Evolutionary conservation across 2,888 invertebrate species (phyloP), one percentile per base, ranked within the genome.

Genomic region (Hofmannophila pseudospretella): DNA sequence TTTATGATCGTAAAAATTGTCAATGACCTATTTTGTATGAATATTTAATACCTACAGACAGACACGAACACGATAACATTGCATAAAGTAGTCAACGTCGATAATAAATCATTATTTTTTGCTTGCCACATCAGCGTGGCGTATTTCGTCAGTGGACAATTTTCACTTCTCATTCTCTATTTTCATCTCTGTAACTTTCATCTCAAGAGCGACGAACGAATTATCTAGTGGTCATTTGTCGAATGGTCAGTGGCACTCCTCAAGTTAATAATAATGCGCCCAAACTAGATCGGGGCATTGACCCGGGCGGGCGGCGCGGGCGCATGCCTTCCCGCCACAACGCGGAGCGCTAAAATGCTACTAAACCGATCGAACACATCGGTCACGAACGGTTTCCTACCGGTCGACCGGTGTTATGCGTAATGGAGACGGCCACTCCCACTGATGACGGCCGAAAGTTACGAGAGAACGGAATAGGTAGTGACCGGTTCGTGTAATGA

Each of bases 251-350:
- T 65, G 58, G 68, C 67, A 69, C 61, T 69, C 57, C 55, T 67
- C 58, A 69, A 73, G 79, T 76, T 85, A 82, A 85, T 84, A 84
- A 81, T 84, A 84, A 80, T 77, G 71, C 74, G 76, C 85, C 85
- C 84, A 84, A 85, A 86, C 84, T 85, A 86, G 85, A 86, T 62
- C 84, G 79, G 84, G 84, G 58, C 82, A 62, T 77, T 79, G 85
- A 85, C 82, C 84, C 75, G 63, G 56, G 54, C 63, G 64, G 59
- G 57, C 67, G 64, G 69, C 68, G 71, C 71, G 71, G 67, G 75
- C 78, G 79, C 79, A 57, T 63, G 67, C 66, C 51, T 61, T 71
- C 72, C 71, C 72, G 61, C 55, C 57, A 58, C 58, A 52, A 55
- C 62, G 54, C 43, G 58, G 65, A 62, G 67, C 77, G 63, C 73